Percentiles rank a stretch among this genome's conserved stretches.
Conservation (phyloP, 2,113 vertebrate species). For the Alaudala cheleensis region DNA sequence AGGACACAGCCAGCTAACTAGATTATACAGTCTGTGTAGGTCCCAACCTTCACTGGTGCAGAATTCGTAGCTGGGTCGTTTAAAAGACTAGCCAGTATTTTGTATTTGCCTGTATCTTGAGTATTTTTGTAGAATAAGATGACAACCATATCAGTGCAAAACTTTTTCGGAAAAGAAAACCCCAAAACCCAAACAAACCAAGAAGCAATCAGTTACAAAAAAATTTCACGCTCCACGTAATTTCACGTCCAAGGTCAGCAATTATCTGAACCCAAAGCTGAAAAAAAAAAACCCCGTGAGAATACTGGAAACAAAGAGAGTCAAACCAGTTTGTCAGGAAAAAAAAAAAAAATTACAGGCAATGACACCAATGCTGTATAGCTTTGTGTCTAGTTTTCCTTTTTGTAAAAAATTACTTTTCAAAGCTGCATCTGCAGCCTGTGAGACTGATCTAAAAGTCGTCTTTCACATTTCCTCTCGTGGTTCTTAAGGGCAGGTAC, state of each 20-base stretch:
- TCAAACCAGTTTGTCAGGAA: not conserved
- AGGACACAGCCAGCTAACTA: slow-evolving; percentile 78
- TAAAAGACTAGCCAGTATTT: not conserved
- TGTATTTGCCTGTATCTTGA: not conserved
- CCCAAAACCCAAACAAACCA: not conserved
- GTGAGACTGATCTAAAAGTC: not conserved
- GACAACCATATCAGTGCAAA: not conserved
- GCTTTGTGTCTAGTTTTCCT: not conserved
- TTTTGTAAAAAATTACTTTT: not conserved
- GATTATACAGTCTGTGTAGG: slow-evolving; percentile 51
- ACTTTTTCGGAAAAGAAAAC: not conserved
- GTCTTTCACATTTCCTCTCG: not conserved
- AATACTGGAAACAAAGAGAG: slow-evolving; percentile 26
- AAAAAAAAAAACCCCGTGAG: not conserved
- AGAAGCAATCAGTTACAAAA: not conserved
- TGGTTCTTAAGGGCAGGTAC: not conserved
- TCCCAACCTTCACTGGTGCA: not conserved
- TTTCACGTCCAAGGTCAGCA: slow-evolving; percentile 29
- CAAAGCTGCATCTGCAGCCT: not conserved
- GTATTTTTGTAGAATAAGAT: not conserved
- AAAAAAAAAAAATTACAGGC: not conserved
- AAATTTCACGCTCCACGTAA: not conserved
- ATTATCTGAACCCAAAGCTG: not conserved
- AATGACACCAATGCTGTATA: not conserved
- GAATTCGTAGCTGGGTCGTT: not conserved